Base-by-base conservation (phyloP, 2,113 vertebrate species). In the Empidonax traillii region DNA sequence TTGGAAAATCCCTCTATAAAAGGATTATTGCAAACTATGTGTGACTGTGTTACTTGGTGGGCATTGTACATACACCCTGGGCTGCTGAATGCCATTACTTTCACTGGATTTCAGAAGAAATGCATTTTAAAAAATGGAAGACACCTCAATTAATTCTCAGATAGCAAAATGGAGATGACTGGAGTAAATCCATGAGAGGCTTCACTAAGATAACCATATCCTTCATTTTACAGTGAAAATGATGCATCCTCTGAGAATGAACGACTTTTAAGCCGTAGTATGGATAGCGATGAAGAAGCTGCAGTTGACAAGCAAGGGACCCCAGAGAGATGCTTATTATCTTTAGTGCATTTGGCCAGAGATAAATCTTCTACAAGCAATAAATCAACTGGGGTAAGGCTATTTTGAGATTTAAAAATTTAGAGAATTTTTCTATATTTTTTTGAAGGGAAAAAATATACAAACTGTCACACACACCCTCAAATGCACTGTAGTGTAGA, bases 201-300 rank as follows among this genome's bases (percentile, higher is more conserved):
- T 43, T 46, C 41, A 10, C 37, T 68, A 39, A 94, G 33, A 78
- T 69, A 91, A 96, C 49, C 7, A 3, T 47, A 66, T 53, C 20
- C 43, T 94, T 91, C 41, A 78, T 96, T 90, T 93, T 39, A 18
- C 97, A 99, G 99, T 86, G 99, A 99, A 98, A 99, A 99, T 1
- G 99, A 99, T 16, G 99, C 99, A 1, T 99, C 99, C 1, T 99
- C 99, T 2, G 99, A 99, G 96, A 99, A 99, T 6, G 99, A 99
- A 96, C 98, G 99, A 97, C 98, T 99, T 90, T 41, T 99, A 96
- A 99, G 99, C 80, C 98, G 99, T 20, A 99, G 99, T 83, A 99
- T 99, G 33, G 99, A 99, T 96, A 99, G 99, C 1, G 99, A 99
- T 5, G 99, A 99, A 95, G 99, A 99, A 93, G 98, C 99, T 1